A percentile compares a stretch with the other conserved stretches of the same genome.
Evolutionary conservation across 1,140 invertebrate genomes (phyloP).

Genomic region (Anoplophora glabripennis): DNA sequence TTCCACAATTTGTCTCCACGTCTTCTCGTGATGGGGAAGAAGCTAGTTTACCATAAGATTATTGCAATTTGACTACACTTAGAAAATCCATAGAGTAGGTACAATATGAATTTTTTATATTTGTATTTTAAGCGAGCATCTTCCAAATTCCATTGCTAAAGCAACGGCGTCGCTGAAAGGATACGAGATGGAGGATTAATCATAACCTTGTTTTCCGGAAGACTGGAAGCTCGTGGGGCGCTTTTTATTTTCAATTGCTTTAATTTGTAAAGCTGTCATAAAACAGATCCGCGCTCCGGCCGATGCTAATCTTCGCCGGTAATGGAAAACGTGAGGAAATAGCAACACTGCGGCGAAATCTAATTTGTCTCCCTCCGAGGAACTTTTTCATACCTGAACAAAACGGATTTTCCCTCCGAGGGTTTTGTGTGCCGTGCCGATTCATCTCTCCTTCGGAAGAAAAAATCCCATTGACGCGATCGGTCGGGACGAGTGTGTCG

Average conservation of each 20-base stretch:
- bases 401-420: slow-evolving; percentile 24
- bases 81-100: too few species aligned
- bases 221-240: too few species aligned
- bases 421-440: slow-evolving; percentile 26
- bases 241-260: slow-evolving; percentile 11
- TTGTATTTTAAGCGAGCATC: too few species aligned
- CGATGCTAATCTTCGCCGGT: slow-evolving; percentile 18
- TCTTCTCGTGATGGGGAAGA: too few species aligned
- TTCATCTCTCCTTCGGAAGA: slow-evolving; percentile 34
- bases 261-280: slow-evolving; percentile 9
- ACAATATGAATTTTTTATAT: too few species aligned
- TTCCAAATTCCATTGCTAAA: too few species aligned
- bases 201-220: too few species aligned
- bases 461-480: slow-evolving; percentile 41
- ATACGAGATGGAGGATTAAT: too few species aligned
- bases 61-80: too few species aligned
- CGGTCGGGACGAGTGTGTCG: slow-evolving; percentile 35
- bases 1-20: too few species aligned
- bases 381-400: slow-evolving; percentile 28
- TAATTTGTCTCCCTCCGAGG: slow-evolving; percentile 22
- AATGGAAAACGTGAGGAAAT: slow-evolving; percentile 23
- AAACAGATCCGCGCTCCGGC: slow-evolving; percentile 2
- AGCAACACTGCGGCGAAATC: slow-evolving; percentile 22
- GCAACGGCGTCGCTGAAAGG: too few species aligned
- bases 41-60: too few species aligned